Evolutionary conservation across 2,888 invertebrate species (phyloP), one percentile per base, ranked within the genome.

Genomic region (Sthenelais limicola): DNA sequence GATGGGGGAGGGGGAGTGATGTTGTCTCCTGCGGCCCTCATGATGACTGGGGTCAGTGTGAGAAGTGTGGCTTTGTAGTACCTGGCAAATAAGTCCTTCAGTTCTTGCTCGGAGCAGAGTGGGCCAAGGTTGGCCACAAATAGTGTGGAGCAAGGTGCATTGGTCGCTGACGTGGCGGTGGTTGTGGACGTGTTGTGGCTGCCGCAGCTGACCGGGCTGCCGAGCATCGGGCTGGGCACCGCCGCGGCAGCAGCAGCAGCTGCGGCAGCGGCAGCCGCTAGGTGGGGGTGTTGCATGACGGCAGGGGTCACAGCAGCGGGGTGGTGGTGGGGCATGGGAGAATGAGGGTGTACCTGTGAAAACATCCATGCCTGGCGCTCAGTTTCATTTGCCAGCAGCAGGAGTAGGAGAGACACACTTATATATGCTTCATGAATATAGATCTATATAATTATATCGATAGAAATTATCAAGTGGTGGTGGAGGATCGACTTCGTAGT

Each of bases 81-180:
- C 97, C 96, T 97, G 92, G 94, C 94, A 90, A 98, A 97, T 88
- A 98, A 94, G 90, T 97, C 97, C 91, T 97, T 97, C 82, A 98
- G 93, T 90, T 98, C 98, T 88, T 98, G 97, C 90, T 98, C 98
- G 81, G 96, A 96, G 85, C 97, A 97, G 89, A 95, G 96, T 90
- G 96, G 96, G 82, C 98, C 97, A 87, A 98, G 92, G 90, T 98
- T 98, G 86, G 98, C 98, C 87, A 98, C 97, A 91, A 98, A 98
- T 81, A 98, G 93, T 81, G 98, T 98, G 84, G 96, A 96, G 91
- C 97, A 97, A 82, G 97, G 97, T 47, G 82, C 58, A 26, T 68
- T 49, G 24, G 70, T 56, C 26, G 56, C 21, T 4, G 49, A 32
- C n/a, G 68, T 35, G 9, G 71, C n/a, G 30, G 66, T 3, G 70